Evolutionary conservation across 2,113 vertebrate genomes (phyloP), one percentile per base, ranked within the genome.

Genomic region (Nothobranchius furzeri): DNA sequence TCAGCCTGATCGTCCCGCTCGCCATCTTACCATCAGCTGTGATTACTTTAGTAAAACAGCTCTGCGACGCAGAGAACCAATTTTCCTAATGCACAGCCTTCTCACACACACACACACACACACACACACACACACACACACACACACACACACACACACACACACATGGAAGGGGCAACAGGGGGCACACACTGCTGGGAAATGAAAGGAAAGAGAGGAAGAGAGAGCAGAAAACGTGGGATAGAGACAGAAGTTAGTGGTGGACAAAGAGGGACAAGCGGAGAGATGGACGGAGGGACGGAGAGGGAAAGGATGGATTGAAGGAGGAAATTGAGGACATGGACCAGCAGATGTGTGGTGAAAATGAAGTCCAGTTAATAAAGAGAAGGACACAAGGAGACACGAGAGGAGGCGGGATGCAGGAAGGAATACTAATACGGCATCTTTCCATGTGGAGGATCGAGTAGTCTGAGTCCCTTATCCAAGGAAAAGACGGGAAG

Each of bases 1-100:
- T 70, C 78, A 84, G 83, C 77, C 87, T 84, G 68, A 86, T 82
- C 82, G 57, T 85, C 78, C 67, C 79, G 75, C 78, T 70, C 71
- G 48, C 84, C 87, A 81, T 78, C 78, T 85, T 75, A 69, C 85
- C 83, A 87, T 87, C 85, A 85, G 85, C 85, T 83, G 88, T 90
- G 89, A 91, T 91, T 91, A 91, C 88, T 90, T 85, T 83, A 75
- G 88, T 90, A 86, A 89, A 88, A 90, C 87, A 80, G 86, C 61
- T 48, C 82, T 84, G 71, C 85, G 88, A 82, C 89, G 87, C 88
- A 91, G 88, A 89, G 88, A 91, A 87, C 85, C 89, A 91, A 91
- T 91, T 88, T 90, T 90, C 73, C 83, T 91, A 89, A 91, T 90
- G 89, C 87, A 91, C 88, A 78, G 84, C 79, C 63, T 30, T 56